Conservation (phyloP, 2,113 vertebrate genomes). For the Cettia cetti region DNA sequence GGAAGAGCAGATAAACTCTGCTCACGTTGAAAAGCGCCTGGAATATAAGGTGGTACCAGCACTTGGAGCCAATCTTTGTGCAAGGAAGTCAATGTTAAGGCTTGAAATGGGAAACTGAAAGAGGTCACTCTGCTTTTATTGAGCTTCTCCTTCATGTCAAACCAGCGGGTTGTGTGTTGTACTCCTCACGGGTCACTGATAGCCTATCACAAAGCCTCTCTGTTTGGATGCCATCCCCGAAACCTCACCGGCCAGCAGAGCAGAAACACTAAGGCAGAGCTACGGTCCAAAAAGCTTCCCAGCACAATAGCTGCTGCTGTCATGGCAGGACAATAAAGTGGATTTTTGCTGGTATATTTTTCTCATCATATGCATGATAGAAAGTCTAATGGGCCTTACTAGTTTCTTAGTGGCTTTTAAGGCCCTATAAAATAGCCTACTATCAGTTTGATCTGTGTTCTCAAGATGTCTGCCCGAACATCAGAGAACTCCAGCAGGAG, state of each 20-base stretch:
- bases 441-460: constrained; percentile 78
- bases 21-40: neutral
- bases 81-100: constrained; percentile 37
- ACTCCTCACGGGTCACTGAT: constrained; percentile 76
- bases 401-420: constrained; percentile 84
- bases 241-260: constrained; percentile 73
- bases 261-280: constrained; percentile 72
- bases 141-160: constrained; percentile 76
- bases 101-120: constrained; percentile 73
- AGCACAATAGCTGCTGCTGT: constrained; percentile 83
- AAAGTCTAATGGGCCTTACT: constrained; percentile 92
- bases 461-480: constrained; percentile 77
- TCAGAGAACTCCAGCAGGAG: constrained; percentile 71
- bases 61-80: constrained; percentile 46
- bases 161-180: constrained; percentile 66
- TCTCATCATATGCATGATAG: constrained; percentile 85
- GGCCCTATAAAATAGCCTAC: constrained; percentile 71
- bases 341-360: constrained; percentile 80
- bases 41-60: neutral
- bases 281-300: constrained; percentile 50
- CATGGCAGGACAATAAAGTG: constrained; percentile 76
- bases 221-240: constrained; percentile 71
- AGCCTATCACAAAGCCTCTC: constrained; percentile 92
- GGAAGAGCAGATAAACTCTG: neutral
- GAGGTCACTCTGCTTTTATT: constrained; percentile 70